These are phyloP conservation scores for Mechanitis mazaeus DNA, from an alignment of 2,888 invertebrate genomes.

Conservation along the genomic window DNA sequence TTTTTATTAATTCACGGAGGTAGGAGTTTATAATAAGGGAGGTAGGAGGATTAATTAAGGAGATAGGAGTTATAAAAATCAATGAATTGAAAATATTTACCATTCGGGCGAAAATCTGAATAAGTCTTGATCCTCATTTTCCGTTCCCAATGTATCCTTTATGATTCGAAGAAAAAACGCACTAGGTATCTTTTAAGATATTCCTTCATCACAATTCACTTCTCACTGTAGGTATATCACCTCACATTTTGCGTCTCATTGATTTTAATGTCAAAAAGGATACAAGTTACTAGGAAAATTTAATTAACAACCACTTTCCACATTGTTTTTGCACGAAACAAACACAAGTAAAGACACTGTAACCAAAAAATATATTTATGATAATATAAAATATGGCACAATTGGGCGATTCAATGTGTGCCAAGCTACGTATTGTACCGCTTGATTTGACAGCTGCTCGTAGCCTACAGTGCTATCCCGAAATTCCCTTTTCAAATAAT, in stretches of 20 bases:
- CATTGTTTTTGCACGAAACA: conserved; percentile 76
- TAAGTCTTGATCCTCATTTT: conserved; percentile 74
- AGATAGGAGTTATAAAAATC: conserved; percentile 8
- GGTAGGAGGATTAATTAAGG: not conserved
- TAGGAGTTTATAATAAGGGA: not conserved
- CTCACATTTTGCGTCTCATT: conserved; percentile 67
- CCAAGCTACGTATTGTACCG: conserved; percentile 43
- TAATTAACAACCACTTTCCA: conserved; percentile 77
- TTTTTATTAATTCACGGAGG: not conserved
- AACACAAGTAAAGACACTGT: conserved; percentile 76
- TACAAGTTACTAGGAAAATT: conserved; percentile 71
- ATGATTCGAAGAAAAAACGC: conserved; percentile 57
- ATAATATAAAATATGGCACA: conserved; percentile 21
- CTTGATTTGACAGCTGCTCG: conserved; percentile 74
- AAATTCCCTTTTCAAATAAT: conserved; percentile 71
- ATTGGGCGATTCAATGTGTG: conserved; percentile 27
- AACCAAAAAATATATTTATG: conserved; percentile 42
- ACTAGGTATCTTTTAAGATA: conserved; percentile 49
- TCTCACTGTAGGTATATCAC: conserved; percentile 48
- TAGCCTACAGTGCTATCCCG: conserved; percentile 54
- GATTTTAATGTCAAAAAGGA: conserved; percentile 67
- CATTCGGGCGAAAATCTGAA: conserved; percentile 73
- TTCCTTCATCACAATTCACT: conserved; percentile 70
- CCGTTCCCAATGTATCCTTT: conserved; percentile 75
- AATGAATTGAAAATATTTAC: conserved; percentile 48